Base-by-base conservation (phyloP, 2,888 invertebrate genomes). In the Coenonympha glycerion region DNA sequence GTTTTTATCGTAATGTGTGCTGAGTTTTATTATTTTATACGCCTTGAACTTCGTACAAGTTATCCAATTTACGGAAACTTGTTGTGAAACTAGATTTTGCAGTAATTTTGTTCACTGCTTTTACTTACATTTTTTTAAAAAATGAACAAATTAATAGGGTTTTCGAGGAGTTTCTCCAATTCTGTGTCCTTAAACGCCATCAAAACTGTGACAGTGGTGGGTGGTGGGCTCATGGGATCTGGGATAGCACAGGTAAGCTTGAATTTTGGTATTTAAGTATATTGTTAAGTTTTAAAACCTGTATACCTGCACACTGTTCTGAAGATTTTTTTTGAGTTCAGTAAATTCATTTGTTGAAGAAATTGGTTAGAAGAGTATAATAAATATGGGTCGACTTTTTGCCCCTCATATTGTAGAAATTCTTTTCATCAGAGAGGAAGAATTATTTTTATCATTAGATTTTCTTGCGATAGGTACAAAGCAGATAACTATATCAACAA, bases 191-290 rank as follows among this genome's bases (percentile, higher is more conserved):
- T 73, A 61, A 91, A 90, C 65, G 81, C 83, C n/a, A 91, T 95
- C 45, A 93, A 94, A 74, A 91, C 92, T 76, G 92, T 96, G 16
- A 93, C 94, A 2, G 90, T 96, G 40, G 91, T 96, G 61, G 96
- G 96, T n/a, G 93, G 94, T 31, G 96, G 96, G 4, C 84, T 95
- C 5, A 96, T 96, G 96, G 96, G 96, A 3, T 91, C 94, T 36
- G 96, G 96, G 44, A 95, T 96, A 63, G 95, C 95, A 37, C 96
- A 96, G 91, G 95, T 95, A 84, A 65, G 67, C 44, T 36, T 31
- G 9, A 13, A 8, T 15, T 39, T 9, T 9, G 13, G 5, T 24
- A 2, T 39, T 15, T 9, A n/a, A n/a, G 22, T 13, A 31, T 31
- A 13, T 15, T 5, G 2, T 6, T 1, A 9, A n/a, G n/a, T n/a